Evolutionary conservation across 1,140 invertebrate species (phyloP).

Genomic region (Pomacea maculata): DNA sequence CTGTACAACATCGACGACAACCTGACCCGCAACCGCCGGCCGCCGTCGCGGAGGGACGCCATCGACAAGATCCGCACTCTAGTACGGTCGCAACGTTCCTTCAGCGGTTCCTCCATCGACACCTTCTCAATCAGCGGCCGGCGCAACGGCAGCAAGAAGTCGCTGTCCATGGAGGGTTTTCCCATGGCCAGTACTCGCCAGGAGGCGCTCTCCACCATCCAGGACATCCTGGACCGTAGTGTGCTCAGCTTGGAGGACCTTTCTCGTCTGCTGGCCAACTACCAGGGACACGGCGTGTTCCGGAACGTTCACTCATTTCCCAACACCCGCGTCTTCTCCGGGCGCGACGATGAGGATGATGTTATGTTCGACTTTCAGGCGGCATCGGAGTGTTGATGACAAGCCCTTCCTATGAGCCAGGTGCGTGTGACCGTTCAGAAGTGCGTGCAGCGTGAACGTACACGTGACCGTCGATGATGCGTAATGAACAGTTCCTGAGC

Average conservation of each 20-base stretch:
- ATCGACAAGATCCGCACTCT: conserved; percentile 19
- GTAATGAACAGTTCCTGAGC: no score
- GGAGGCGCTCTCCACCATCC: not conserved
- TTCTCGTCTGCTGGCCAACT: not conserved
- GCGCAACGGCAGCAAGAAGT: not conserved
- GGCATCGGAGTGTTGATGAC: no score
- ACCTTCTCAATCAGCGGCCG: conserved; percentile 6
- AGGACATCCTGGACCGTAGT: conserved; percentile 12
- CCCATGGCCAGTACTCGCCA: conserved; percentile 2
- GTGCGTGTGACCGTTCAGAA: no score
- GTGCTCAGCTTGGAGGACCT: conserved; percentile 11
- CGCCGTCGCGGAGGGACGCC: conserved; percentile 10
- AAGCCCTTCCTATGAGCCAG: no score
- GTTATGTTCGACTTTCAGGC: no score
- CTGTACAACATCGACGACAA: conserved; percentile 13
- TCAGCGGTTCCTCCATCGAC: conserved; percentile 9
- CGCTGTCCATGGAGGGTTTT: conserved; percentile 5
- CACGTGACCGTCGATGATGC: no score
- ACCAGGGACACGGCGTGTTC: no score
- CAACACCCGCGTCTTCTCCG: no score
- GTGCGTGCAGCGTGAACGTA: no score
- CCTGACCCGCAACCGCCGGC: not conserved
- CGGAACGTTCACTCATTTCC: no score
- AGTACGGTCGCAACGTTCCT: conserved; percentile 1
- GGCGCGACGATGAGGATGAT: no score